phyloP scores from a whole-genome alignment of 1,140 invertebrate genomes.

The Pissodes strobi region DNA sequence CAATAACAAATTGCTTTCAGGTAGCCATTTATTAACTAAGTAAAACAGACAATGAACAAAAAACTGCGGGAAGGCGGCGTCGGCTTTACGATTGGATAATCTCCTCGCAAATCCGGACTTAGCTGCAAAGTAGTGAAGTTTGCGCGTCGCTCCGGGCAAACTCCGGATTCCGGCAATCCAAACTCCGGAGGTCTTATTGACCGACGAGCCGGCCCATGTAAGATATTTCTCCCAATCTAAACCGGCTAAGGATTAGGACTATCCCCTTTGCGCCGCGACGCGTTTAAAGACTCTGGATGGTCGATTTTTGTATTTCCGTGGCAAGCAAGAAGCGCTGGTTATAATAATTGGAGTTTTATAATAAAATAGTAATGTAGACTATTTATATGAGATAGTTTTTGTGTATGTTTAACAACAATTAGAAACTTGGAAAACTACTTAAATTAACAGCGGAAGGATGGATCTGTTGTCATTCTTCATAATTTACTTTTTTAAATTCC shows the following conservation, averaged over 20 bases:
- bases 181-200: constrained; percentile 33
- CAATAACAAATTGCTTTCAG: too few relatives aligned
- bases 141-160: constrained; percentile 36
- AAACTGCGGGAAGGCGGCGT: constrained; percentile 26
- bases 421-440: too few relatives aligned
- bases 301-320: too few relatives aligned
- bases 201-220: constrained; percentile 32
- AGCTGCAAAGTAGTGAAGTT: constrained; percentile 31
- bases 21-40: background rate
- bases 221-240: constrained; percentile 37
- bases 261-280: background rate
- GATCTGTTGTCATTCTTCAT: too few relatives aligned
- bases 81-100: constrained; percentile 30
- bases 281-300: too few relatives aligned
- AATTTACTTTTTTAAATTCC: too few relatives aligned
- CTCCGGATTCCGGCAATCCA: constrained; percentile 36
- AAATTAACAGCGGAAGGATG: too few relatives aligned
- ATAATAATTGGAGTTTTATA: too few relatives aligned
- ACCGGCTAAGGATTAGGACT: constrained; percentile 24
- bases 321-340: too few relatives aligned
- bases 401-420: too few relatives aligned
- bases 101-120: constrained; percentile 36
- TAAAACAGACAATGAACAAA: constrained; percentile 1
- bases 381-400: too few relatives aligned
- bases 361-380: too few relatives aligned